A percentile compares a stretch with the other conserved stretches of the same genome.
phyloP scores from a whole-genome alignment of 2,888 invertebrate genomes.

The Thera obeliscata region DNA sequence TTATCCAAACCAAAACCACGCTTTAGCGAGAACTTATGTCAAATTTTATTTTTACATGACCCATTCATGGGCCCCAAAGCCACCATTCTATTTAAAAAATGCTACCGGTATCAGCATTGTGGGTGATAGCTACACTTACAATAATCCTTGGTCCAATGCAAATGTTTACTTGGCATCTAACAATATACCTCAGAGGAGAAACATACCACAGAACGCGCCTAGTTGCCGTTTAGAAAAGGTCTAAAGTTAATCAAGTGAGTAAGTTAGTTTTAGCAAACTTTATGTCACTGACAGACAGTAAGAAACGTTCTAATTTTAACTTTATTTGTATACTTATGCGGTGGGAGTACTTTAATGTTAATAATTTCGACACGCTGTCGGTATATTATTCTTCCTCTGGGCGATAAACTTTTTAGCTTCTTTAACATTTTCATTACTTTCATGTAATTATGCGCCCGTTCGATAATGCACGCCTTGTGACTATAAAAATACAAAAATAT shows the following conservation, averaged over 20 bases:
- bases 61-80: neutral
- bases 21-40: too few species aligned
- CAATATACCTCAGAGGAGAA: constrained; percentile 58
- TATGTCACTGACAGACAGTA: neutral
- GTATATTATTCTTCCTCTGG: constrained; percentile 48
- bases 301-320: too few species aligned
- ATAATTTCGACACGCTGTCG: neutral
- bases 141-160: constrained; percentile 81
- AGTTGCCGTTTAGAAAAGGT: neutral
- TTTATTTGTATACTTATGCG: neutral
- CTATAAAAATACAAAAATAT: constrained; percentile 44
- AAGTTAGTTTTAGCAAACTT: neutral
- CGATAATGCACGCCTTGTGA: constrained; percentile 64
- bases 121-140: constrained; percentile 78
- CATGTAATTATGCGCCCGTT: constrained; percentile 49
- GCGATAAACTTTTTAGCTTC: constrained; percentile 38
- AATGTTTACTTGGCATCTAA: constrained; percentile 80
- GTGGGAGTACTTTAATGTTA: neutral
- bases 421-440: constrained; percentile 50
- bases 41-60: too few species aligned
- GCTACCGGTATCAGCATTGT: constrained; percentile 72
- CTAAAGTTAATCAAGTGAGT: neutral
- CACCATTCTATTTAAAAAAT: constrained; percentile 51
- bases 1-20: too few species aligned
- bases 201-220: constrained; percentile 42